A percentile compares a stretch with the other conserved stretches of the same genome.
These are phyloP conservation scores for Mungos mungo DNA, from an alignment of 2,113 vertebrate species.

Conservation along the genomic window DNA sequence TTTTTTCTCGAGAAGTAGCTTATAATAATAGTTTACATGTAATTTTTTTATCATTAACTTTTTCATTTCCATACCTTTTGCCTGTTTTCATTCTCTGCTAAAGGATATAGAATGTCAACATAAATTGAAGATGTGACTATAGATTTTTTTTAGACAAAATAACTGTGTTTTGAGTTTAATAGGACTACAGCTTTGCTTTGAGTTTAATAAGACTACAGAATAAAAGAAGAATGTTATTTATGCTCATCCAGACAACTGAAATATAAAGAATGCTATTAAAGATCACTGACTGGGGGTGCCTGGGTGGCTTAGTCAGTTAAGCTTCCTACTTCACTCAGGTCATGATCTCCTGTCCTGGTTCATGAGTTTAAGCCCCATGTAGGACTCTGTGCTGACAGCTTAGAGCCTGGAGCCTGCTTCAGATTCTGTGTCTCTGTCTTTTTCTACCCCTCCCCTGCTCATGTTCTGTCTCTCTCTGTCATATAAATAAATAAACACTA, in stretches of 20 bases:
- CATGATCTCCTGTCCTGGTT: no score
- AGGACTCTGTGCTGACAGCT: no score
- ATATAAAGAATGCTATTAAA: conserved; percentile 5
- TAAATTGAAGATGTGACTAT: not conserved
- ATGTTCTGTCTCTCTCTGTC: no score
- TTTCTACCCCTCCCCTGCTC: no score
- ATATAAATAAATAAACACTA: no score
- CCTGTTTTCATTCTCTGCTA: not conserved
- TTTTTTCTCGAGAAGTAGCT: not conserved
- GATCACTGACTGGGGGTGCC: not conserved
- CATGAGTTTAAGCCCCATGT: no score
- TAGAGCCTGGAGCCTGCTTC: no score
- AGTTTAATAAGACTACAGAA: conserved; percentile 47
- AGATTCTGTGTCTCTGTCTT: no score
- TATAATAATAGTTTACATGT: not conserved
- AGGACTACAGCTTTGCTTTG: not conserved
- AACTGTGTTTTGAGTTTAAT: conserved; percentile 51
- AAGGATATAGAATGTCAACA: not conserved
- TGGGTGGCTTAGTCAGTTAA: no score
- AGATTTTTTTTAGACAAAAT: conserved; percentile 58
- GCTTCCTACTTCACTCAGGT: no score
- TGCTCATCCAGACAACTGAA: not conserved
- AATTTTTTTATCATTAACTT: conserved; percentile 21
- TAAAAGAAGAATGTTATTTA: not conserved
- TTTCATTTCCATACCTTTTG: conserved; percentile 40